phyloP scores from a whole-genome alignment of 2,797 vertebrate genomes.

The Eupleurogrammus muticus region DNA sequence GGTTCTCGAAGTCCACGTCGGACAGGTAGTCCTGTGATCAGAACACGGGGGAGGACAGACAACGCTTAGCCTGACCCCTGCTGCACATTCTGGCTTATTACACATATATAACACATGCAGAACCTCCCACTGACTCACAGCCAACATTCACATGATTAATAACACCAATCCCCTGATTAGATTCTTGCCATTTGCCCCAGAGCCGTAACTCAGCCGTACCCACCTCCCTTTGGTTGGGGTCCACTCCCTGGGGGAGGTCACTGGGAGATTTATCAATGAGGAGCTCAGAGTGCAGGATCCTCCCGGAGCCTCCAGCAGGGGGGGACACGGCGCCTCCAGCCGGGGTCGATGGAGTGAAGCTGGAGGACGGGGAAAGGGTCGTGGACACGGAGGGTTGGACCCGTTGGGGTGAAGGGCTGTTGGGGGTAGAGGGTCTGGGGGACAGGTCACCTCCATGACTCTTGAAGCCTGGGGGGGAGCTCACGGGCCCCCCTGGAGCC shows the following conservation, averaged over 20 bases:
- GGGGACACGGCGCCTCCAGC: slow-evolving; percentile 11
- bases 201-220: slow-evolving; percentile 17
- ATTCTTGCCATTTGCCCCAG: background rate
- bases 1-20: slow-evolving; percentile 87
- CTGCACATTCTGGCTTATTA: slow-evolving; percentile 27
- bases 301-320: slow-evolving; percentile 39
- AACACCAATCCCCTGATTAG: background rate
- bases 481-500: slow-evolving; percentile 77
- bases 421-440: slow-evolving; percentile 36
- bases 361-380: slow-evolving; percentile 14
- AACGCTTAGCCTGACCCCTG: slow-evolving; percentile 57
- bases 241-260: slow-evolving; percentile 86
- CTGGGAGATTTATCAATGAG: slow-evolving; percentile 81
- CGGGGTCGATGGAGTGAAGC: slow-evolving; percentile 16
- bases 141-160: slow-evolving; percentile 1
- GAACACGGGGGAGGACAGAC: background rate
- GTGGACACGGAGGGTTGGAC: background rate
- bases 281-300: slow-evolving; percentile 62
- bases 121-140: slow-evolving; percentile 19
- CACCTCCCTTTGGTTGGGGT: slow-evolving; percentile 89
- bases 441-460: slow-evolving; percentile 57
- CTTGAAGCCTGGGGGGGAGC: slow-evolving; percentile 61
- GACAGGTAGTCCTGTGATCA: slow-evolving; percentile 87
- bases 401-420: slow-evolving; percentile 26
- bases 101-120: background rate